Conservation (phyloP, 2,888 invertebrate species). For the Drosophila putrida region DNA sequence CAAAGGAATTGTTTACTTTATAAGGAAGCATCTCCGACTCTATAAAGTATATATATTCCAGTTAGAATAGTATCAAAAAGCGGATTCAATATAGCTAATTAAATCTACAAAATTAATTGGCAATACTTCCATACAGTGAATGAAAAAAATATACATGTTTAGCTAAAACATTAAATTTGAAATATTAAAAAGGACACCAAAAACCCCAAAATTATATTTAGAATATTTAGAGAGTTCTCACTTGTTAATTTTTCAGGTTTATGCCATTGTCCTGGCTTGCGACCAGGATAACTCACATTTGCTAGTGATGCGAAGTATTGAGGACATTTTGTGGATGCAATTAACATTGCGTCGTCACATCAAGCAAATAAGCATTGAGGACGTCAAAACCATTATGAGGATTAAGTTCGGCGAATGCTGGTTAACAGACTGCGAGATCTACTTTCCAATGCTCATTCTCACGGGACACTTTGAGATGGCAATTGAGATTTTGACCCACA, state of each 20-base stretch:
- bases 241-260: conserved; percentile 87
- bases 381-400: conserved; percentile 93
- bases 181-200: too few species aligned
- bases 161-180: too few species aligned
- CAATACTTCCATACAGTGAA: too few species aligned
- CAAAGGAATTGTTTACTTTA: too few species aligned
- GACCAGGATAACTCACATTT: conserved; percentile 94
- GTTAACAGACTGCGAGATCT: conserved; percentile 95
- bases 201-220: too few species aligned
- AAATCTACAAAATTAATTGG: too few species aligned
- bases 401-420: conserved; percentile 95
- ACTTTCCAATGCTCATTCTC: conserved; percentile 92
- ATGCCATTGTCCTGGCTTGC: conserved; percentile 91
- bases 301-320: conserved; percentile 95
- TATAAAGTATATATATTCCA: too few species aligned
- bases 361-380: conserved; percentile 91
- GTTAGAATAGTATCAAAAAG: too few species aligned
- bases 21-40: too few species aligned
- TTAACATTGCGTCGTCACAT: conserved; percentile 87
- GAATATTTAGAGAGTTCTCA: neutral
- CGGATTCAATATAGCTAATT: too few species aligned
- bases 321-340: conserved; percentile 98
- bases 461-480: conserved; percentile 98
- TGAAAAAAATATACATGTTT: too few species aligned
- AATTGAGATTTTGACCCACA: conserved; percentile 94